A percentile compares a stretch with the other conserved stretches of the same genome.
Evolutionary conservation across 2,797 vertebrate genomes (phyloP).

Genomic region (Peromyscus melanophrys): DNA sequence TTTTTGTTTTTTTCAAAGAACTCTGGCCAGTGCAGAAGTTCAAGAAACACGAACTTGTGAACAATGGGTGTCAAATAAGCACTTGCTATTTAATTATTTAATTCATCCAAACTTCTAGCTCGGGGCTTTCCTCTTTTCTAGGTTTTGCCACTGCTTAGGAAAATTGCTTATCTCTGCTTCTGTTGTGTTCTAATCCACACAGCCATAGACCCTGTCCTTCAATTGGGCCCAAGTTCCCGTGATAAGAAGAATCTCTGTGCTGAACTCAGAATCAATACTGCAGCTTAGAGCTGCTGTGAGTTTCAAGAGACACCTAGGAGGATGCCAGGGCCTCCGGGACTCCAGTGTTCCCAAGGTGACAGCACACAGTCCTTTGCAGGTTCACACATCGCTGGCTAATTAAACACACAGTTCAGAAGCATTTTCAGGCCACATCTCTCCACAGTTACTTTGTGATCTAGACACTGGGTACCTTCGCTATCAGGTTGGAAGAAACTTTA

Average conservation of each 20-base stretch:
- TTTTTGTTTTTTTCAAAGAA: background rate
- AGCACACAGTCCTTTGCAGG: slow-evolving; percentile 37
- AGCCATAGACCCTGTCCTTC: background rate
- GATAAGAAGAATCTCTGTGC: slow-evolving; percentile 12
- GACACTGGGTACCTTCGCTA: background rate
- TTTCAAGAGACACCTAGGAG: slow-evolving; percentile 13
- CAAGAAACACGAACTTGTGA: background rate
- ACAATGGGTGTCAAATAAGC: background rate
- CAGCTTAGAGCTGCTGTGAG: background rate
- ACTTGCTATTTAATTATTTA: background rate
- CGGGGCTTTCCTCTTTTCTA: background rate
- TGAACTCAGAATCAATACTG: background rate
- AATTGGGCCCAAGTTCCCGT: background rate
- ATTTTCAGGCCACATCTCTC: slow-evolving; percentile 25
- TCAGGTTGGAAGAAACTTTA: background rate
- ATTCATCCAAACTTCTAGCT: background rate
- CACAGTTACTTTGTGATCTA: slow-evolving; percentile 29
- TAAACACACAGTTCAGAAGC: slow-evolving; percentile 13
- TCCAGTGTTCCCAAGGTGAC: background rate
- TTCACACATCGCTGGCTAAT: slow-evolving; percentile 30
- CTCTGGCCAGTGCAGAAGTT: background rate
- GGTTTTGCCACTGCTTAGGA: background rate
- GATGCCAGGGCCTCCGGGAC: background rate
- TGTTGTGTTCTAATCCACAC: background rate
- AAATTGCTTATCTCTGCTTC: background rate